A percentile compares a stretch with the other conserved stretches of the same genome.
Conservation (phyloP, 23 tunicate genomes). For the Halocynthia roretzi region DNA sequence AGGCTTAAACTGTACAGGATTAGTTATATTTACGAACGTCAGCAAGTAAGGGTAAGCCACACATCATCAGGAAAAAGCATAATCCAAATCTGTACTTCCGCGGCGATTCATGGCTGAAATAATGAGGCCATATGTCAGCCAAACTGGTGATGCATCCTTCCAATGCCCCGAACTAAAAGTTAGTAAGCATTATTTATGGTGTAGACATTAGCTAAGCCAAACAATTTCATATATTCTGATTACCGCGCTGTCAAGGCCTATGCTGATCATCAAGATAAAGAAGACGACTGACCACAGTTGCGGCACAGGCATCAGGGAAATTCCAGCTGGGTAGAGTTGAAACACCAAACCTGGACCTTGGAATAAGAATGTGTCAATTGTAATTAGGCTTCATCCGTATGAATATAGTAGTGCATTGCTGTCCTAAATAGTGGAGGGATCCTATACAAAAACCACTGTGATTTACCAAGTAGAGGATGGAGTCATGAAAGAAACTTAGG, state of each 20-base stretch:
- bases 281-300: slow-evolving; percentile 24
- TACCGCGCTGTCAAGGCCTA: slow-evolving; percentile 19
- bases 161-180: slow-evolving; percentile 15
- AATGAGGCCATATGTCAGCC: slow-evolving; percentile 19
- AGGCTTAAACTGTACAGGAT: neutral
- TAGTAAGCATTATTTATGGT: neutral
- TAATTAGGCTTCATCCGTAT: too few relatives aligned
- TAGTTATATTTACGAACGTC: slow-evolving; percentile 2
- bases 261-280: neutral
- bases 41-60: slow-evolving; percentile 11
- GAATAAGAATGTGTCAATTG: too few relatives aligned
- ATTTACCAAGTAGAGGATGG: too few relatives aligned
- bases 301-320: slow-evolving; percentile 11
- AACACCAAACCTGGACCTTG: slow-evolving; percentile 25
- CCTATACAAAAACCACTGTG: too few relatives aligned
- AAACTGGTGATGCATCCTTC: slow-evolving; percentile 24
- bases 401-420: too few relatives aligned
- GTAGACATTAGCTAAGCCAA: neutral
- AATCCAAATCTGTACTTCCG: slow-evolving; percentile 10
- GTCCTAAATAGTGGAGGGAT: too few relatives aligned
- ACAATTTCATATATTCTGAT: neutral
- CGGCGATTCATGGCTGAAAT: slow-evolving; percentile 9
- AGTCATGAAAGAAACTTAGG: too few relatives aligned
- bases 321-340: slow-evolving; percentile 20
- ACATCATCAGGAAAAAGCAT: neutral